Evolutionary conservation across 2,797 vertebrate genomes (phyloP).

Genomic region (Fistularia commersonii): DNA sequence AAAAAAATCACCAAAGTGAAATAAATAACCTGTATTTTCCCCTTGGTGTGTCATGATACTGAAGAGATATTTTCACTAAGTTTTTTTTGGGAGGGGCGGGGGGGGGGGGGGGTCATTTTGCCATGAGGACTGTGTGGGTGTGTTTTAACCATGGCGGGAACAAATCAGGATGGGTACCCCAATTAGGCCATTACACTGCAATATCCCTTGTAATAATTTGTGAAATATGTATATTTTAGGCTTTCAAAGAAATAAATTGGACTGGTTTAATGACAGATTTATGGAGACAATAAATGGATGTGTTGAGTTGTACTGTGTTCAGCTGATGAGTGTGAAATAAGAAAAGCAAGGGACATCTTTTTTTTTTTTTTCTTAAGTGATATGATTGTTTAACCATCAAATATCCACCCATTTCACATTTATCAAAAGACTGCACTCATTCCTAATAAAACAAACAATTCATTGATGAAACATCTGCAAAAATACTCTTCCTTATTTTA

Average conservation of each 20-base stretch:
- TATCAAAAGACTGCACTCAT: slow-evolving; percentile 59
- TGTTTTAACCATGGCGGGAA: slow-evolving; percentile 43
- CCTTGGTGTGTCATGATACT: slow-evolving; percentile 38
- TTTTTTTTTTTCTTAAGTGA: slow-evolving; percentile 40
- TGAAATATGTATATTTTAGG: slow-evolving; percentile 80
- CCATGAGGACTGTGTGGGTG: slow-evolving; percentile 40
- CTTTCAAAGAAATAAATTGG: slow-evolving; percentile 76
- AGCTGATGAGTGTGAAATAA: slow-evolving; percentile 35
- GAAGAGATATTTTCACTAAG: slow-evolving; percentile 45
- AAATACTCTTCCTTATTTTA: slow-evolving; percentile 66
- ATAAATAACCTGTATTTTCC: slow-evolving; percentile 23
- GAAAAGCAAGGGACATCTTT: slow-evolving; percentile 29
- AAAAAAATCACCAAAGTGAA: slow-evolving; percentile 50
- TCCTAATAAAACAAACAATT: slow-evolving; percentile 66
- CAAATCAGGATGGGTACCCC: slow-evolving; percentile 49
- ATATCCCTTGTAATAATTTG: slow-evolving; percentile 76
- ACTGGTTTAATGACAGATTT: slow-evolving; percentile 67
- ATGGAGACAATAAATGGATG: slow-evolving; percentile 39
- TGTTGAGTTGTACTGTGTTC: slow-evolving; percentile 48
- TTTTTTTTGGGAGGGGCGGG: slow-evolving; percentile 3
- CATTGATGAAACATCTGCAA: slow-evolving; percentile 66
- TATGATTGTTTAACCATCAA: slow-evolving; percentile 60
- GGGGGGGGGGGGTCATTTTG: slow-evolving; percentile 40
- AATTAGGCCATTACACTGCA: slow-evolving; percentile 66
- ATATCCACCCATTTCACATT: slow-evolving; percentile 52